These are phyloP conservation scores for Monopis laevigella DNA, from an alignment of 2,888 invertebrate genomes.

Conservation along the genomic window DNA sequence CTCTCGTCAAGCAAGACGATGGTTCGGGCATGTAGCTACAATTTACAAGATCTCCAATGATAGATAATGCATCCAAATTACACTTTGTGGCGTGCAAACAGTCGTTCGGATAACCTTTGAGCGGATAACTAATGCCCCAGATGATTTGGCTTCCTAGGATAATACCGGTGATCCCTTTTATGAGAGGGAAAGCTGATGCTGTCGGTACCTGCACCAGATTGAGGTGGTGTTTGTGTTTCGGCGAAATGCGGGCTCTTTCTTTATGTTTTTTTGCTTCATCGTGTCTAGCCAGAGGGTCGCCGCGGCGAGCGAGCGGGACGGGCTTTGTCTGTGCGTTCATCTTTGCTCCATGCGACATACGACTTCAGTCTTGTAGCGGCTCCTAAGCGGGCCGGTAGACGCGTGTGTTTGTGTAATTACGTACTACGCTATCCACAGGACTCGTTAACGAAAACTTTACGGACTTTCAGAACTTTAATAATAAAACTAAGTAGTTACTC, in stretches of 20 bases:
- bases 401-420: neutral
- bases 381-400: neutral
- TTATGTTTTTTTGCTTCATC: constrained; percentile 6
- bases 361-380: constrained; percentile 5
- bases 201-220: neutral
- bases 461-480: constrained; percentile 1
- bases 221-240: constrained; percentile 32
- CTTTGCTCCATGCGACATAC: neutral
- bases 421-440: too few relatives aligned
- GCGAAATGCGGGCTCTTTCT: constrained; percentile 43
- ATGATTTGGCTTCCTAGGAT: neutral
- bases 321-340: neutral
- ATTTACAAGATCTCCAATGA: constrained; percentile 33
- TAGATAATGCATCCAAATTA: constrained; percentile 46
- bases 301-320: constrained; percentile 7
- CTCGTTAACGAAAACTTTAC: constrained; percentile 8
- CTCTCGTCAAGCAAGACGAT: constrained; percentile 1
- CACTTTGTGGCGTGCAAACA: constrained; percentile 33
- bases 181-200: neutral
- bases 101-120: constrained; percentile 16
- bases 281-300: constrained; percentile 9
- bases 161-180: neutral
- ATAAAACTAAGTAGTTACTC: neutral
- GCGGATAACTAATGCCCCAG: neutral
- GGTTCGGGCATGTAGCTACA: constrained; percentile 9